Percentiles rank a stretch among this genome's conserved stretches.
These are phyloP conservation scores for Pogona vitticeps DNA, from an alignment of 2,113 vertebrate species.

Conservation along the genomic window DNA sequence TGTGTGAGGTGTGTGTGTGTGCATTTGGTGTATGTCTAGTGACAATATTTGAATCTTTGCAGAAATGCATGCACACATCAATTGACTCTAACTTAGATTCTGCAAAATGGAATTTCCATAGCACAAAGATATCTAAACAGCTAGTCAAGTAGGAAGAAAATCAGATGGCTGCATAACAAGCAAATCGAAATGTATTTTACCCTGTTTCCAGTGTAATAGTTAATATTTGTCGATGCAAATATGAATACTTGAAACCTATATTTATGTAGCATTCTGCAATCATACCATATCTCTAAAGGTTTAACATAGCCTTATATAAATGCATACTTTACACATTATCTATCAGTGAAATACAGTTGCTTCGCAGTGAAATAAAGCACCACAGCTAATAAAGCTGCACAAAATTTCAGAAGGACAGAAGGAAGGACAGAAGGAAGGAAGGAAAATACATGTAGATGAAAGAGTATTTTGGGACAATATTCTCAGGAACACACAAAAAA, in stretches of 20 bases:
- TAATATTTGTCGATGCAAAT: background rate
- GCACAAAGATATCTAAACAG: background rate
- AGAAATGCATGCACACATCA: background rate
- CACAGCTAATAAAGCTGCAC: background rate
- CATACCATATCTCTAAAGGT: slow-evolving; percentile 10
- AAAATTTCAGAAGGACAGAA: background rate
- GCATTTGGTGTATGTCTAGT: fast-evolving
- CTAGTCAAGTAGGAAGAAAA: fast-evolving
- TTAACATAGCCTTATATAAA: background rate
- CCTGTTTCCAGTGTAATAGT: background rate
- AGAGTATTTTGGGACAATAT: background rate
- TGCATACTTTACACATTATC: slow-evolving; percentile 7
- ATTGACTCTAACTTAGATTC: background rate
- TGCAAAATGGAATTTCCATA: background rate
- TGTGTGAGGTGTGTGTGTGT: background rate
- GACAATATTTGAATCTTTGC: background rate
- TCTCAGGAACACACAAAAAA: background rate
- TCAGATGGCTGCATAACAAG: background rate
- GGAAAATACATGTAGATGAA: background rate
- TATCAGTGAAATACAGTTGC: background rate
- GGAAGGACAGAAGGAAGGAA: background rate
- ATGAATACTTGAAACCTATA: slow-evolving; percentile 6
- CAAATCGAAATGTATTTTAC: background rate
- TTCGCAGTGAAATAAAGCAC: background rate
- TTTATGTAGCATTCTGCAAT: slow-evolving; percentile 5